Evolutionary conservation across 2,113 vertebrate genomes (phyloP).

Genomic region (Thamnophis sirtalis): DNA sequence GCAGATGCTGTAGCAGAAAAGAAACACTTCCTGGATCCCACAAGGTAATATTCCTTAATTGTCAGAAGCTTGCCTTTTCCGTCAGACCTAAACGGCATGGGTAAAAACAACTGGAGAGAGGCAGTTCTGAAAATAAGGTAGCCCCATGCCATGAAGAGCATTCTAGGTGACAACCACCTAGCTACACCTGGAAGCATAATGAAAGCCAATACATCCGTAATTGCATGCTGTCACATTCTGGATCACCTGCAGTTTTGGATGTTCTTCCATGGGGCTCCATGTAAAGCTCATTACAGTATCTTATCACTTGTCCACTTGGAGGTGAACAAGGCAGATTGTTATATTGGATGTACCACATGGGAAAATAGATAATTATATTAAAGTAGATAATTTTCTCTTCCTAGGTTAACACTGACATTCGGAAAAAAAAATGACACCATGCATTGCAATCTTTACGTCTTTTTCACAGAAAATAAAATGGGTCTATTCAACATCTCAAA

Average conservation of each 20-base stretch:
- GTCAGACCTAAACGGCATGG: not conserved
- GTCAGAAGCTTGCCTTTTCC: not conserved
- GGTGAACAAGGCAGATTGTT: not conserved
- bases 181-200: not conserved
- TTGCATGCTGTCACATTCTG: not conserved
- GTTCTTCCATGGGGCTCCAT: not conserved
- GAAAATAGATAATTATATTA: not conserved
- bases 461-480: not conserved
- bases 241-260: not conserved
- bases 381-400: not conserved
- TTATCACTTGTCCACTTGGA: not conserved
- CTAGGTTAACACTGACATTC: not conserved
- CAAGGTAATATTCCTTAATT: not conserved
- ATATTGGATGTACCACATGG: not conserved
- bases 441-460: not conserved
- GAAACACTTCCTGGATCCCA: not conserved
- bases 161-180: not conserved
- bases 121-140: not conserved
- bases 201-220: not conserved
- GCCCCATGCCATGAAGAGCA: not conserved
- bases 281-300: not conserved
- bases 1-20: not conserved
- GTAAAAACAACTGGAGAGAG: not conserved
- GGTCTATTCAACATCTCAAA: not conserved
- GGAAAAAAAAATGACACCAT: not conserved